These are phyloP conservation scores for Dynastes tityus DNA, from an alignment of 2,888 invertebrate species.

Conservation along the genomic window DNA sequence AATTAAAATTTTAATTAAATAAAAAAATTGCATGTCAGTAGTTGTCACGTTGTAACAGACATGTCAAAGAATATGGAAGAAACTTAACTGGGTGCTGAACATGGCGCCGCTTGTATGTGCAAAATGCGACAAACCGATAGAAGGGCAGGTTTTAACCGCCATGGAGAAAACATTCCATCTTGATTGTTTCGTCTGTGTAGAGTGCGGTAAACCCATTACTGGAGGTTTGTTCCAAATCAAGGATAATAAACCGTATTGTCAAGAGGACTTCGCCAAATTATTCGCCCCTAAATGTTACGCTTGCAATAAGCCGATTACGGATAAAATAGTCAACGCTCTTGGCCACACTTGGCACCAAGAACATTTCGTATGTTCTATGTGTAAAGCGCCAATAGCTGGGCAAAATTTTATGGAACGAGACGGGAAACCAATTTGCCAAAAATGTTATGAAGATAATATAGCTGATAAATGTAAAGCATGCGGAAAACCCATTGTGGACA, in stretches of 20 bases:
- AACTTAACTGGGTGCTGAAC: conserved; percentile 57
- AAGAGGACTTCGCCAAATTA: conserved; percentile 87
- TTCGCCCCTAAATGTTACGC: conserved; percentile 93
- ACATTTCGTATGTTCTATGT: conserved; percentile 91
- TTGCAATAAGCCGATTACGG: conserved; percentile 89
- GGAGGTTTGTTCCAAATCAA: conserved; percentile 94
- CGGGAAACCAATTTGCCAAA: conserved; percentile 87
- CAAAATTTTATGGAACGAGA: conserved; percentile 92
- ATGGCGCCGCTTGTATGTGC: conserved; percentile 67
- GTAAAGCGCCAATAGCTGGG: conserved; percentile 87
- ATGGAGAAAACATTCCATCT: conserved; percentile 95
- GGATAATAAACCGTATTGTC: conserved; percentile 89
- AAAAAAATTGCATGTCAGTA: too few species aligned
- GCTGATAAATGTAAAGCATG: conserved; percentile 92
- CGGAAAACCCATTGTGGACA: conserved; percentile 71
- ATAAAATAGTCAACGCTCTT: conserved; percentile 88
- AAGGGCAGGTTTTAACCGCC: conserved; percentile 84
- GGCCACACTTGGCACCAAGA: conserved; percentile 94
- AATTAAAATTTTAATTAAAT: too few species aligned
- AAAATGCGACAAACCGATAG: conserved; percentile 74
- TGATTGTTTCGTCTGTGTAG: conserved; percentile 93
- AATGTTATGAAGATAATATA: conserved; percentile 89
- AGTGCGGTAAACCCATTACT: conserved; percentile 90
- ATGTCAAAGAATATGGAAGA: conserved; percentile 7
- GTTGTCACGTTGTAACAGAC: background rate